Conservation (phyloP, 2,888 invertebrate species). For the Trachelus troglodyta region DNA sequence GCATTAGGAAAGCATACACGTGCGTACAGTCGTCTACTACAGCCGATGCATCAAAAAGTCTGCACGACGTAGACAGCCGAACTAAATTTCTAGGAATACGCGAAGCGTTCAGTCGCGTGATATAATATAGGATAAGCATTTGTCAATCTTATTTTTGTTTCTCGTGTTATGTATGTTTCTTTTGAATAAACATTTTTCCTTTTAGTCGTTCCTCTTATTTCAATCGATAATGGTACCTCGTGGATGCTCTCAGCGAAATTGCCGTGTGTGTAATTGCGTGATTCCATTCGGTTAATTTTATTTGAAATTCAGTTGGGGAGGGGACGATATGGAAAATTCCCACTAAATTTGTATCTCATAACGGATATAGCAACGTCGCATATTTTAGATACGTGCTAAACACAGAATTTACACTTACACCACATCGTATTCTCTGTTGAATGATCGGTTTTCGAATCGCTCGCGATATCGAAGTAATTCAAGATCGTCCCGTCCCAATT, state of each 20-base stretch:
- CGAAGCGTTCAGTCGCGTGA: not conserved
- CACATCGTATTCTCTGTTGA: not conserved
- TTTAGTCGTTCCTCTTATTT: not conserved
- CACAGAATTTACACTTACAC: conserved; percentile 22
- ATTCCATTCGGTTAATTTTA: not conserved
- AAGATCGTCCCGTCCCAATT: not conserved
- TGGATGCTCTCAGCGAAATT: not conserved
- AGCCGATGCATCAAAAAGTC: not conserved
- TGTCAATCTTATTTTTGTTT: not conserved
- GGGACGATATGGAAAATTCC: not conserved
- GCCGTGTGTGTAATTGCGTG: not conserved
- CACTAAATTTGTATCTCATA: not conserved
- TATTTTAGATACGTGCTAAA: conserved; percentile 15
- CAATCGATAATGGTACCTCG: not conserved
- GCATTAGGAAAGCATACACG: not conserved
- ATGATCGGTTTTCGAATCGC: not conserved
- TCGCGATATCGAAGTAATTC: not conserved
- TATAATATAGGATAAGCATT: not conserved
- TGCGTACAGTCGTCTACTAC: not conserved
- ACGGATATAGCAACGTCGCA: not conserved
- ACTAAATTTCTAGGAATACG: not conserved
- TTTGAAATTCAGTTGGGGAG: not conserved
- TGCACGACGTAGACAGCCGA: not conserved
- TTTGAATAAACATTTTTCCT: not conserved
- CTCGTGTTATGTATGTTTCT: not conserved